phyloP scores from a whole-genome alignment of 2,888 invertebrate species.

The Bellardia pandia region DNA sequence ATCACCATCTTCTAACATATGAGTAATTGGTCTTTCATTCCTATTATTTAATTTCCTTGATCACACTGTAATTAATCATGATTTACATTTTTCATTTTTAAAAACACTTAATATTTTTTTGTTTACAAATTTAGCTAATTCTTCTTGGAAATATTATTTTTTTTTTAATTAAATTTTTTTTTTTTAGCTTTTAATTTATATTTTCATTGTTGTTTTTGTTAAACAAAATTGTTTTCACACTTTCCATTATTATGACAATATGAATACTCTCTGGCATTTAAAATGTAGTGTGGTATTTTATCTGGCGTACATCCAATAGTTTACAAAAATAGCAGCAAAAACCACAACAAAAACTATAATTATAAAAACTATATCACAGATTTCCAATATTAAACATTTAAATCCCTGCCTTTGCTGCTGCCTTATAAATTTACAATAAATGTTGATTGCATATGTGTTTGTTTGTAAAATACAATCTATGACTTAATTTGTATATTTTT shows the following conservation, averaged over 20 bases:
- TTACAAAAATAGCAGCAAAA: constrained; percentile 42
- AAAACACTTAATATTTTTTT: neutral
- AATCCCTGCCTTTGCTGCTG: constrained; percentile 39
- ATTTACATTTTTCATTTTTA: neutral
- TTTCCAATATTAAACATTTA: constrained; percentile 39
- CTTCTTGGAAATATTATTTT: neutral
- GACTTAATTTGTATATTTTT: constrained; percentile 44
- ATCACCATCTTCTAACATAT: neutral
- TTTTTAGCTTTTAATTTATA: neutral
- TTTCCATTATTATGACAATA: constrained; percentile 69
- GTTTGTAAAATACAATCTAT: constrained; percentile 28
- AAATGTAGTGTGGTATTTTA: constrained; percentile 46
- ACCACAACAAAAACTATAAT: neutral
- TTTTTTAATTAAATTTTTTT: constrained; percentile 9
- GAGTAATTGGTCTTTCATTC: neutral
- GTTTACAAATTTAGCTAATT: neutral
- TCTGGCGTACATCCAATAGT: constrained; percentile 66
- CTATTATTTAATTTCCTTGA: neutral
- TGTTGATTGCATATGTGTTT: constrained; percentile 10
- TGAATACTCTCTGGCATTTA: constrained; percentile 54
- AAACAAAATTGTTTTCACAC: constrained; percentile 60
- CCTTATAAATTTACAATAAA: constrained; percentile 31
- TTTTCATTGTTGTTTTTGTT: neutral
- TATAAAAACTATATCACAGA: constrained; percentile 21
- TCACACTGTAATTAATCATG: neutral